These are phyloP conservation scores for Augochlora pura DNA, from an alignment of 1,140 invertebrate genomes.

Conservation along the genomic window DNA sequence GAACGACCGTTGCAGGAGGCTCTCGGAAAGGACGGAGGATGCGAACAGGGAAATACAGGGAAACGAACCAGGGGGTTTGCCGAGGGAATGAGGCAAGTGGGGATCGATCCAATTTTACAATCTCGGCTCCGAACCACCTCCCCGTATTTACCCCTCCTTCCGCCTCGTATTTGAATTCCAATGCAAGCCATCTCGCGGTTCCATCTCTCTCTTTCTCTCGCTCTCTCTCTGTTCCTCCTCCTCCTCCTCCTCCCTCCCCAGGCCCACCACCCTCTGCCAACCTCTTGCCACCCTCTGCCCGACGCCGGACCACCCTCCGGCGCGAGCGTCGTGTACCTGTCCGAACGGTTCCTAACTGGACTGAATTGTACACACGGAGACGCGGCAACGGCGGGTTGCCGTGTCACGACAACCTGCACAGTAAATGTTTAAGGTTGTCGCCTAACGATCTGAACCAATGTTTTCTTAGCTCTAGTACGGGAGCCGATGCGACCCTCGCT, in stretches of 20 bases:
- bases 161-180: conserved; percentile 69
- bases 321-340: conserved; percentile 27
- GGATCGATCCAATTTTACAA: conserved; percentile 76
- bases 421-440: conserved; percentile 54
- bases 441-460: conserved; percentile 29
- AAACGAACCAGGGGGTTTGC: conserved; percentile 25
- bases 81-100: background rate
- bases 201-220: too few relatives aligned
- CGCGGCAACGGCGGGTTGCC: conserved; percentile 10
- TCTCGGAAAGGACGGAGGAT: conserved; percentile 28
- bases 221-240: too few relatives aligned
- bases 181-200: conserved; percentile 42
- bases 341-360: conserved; percentile 37
- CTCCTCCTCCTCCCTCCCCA: too few relatives aligned
- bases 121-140: conserved; percentile 52
- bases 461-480: conserved; percentile 33
- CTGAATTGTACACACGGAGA: conserved; percentile 33
- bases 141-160: background rate
- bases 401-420: conserved; percentile 43
- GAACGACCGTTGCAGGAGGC: conserved; percentile 36
- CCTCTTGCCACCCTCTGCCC: too few relatives aligned
- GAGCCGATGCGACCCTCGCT: too few relatives aligned
- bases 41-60: conserved; percentile 40
- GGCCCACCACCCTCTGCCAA: too few relatives aligned
- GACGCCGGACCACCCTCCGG: too few relatives aligned